Base-by-base conservation (phyloP, 2,888 invertebrate genomes). In the Tetranychus truncatus region DNA sequence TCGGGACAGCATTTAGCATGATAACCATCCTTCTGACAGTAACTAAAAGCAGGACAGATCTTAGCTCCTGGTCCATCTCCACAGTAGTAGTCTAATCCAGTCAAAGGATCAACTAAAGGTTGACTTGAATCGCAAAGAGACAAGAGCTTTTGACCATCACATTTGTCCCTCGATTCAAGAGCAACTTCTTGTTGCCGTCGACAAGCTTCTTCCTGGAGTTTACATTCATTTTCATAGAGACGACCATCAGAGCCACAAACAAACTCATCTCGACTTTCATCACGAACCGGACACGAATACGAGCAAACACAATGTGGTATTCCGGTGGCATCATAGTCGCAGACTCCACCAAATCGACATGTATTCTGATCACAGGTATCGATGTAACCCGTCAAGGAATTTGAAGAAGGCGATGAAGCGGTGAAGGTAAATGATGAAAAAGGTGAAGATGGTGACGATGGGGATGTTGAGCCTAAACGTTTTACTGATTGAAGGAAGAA, bases 211-310 rank as follows among this genome's bases (percentile, higher is more conserved):
- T 89, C 87, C 81, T 89, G 87, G 80, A 94, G 86, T 80, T 91
- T 89, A 83, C 94, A 95, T 82, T 91, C 91, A 83, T 88, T 91
- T 79, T 87, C 86, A 84, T 94, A 94, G 21, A 91, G 91, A 80
- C 88, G 87, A 44, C 91, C 91, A 83, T 95, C 92, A 79, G 88
- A 91, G 9, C 91, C 92, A 83, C 92, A 93, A 73, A 92, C 90
- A 1, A 89, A 88, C 77, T 86, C 85, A 81, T 86, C 86, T 80
- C 88, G 88, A 75, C 87, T 86, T 73, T 78, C 71, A 24, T 24
- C 69, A 18, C 21, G 11, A 74, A 81, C 78, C 55, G 82, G 81
- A 82, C 91, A 92, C 83, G 90, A 89, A 82, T 91, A 90, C 80
- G 88, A 87, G 83, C 91, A 91, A 78, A 88, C 87, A 82, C 91